Conservation (phyloP, 2,888 invertebrate genomes). For the Synanthedon tipuliformis region DNA sequence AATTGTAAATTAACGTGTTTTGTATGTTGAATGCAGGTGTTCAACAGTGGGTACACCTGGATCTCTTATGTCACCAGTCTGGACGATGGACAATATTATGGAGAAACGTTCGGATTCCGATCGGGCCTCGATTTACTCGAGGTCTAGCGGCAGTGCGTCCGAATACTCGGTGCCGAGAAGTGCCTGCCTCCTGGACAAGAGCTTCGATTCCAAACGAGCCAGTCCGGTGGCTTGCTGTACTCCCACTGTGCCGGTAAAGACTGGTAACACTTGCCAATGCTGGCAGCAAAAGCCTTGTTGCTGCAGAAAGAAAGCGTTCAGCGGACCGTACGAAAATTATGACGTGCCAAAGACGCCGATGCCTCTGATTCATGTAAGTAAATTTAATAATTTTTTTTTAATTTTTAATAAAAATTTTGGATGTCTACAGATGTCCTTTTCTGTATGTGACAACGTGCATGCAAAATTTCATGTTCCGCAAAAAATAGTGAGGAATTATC, state of each 20-base stretch:
- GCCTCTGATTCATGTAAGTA: conserved; percentile 58
- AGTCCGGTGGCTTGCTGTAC: conserved; percentile 59
- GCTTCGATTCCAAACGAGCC: conserved; percentile 55
- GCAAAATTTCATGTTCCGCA: no score
- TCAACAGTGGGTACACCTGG: conserved; percentile 68
- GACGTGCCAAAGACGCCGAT: conserved; percentile 80
- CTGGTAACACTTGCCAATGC: conserved; percentile 47
- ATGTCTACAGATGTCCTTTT: no score
- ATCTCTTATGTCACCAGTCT: conserved; percentile 66
- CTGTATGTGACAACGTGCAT: no score
- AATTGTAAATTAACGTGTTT: not conserved
- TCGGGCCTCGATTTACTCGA: conserved; percentile 75
- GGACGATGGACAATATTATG: conserved; percentile 68
- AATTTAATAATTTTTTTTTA: no score
- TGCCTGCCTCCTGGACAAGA: conserved; percentile 54
- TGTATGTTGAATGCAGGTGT: conserved; percentile 52
- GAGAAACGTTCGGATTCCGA: conserved; percentile 68
- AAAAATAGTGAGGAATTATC: no score
- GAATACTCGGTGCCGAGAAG: conserved; percentile 73
- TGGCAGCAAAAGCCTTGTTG: conserved; percentile 55
- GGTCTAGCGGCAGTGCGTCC: conserved; percentile 74
- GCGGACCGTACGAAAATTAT: conserved; percentile 81
- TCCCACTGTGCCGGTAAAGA: conserved; percentile 72
- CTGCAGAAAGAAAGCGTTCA: conserved; percentile 50
- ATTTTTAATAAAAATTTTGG: no score